A percentile compares a stretch with the other conserved stretches of the same genome.
phyloP scores from a whole-genome alignment of 1,140 invertebrate genomes.

The Drosophila hydei region DNA sequence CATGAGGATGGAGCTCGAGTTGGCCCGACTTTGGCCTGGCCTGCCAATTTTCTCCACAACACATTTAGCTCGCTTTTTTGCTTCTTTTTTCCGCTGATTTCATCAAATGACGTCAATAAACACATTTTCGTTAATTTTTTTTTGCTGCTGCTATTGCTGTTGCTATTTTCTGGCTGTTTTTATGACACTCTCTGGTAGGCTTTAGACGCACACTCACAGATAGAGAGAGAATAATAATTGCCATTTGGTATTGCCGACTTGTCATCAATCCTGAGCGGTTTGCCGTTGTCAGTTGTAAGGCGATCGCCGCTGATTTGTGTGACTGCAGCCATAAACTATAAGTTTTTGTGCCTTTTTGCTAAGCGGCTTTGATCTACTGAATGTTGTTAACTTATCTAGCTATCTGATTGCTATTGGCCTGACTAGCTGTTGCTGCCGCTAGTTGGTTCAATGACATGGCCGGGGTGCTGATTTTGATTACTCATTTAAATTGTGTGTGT shows the following conservation, averaged over 20 bases:
- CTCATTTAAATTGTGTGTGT: constrained; percentile 70
- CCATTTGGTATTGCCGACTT: constrained; percentile 70
- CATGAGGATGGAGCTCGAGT: constrained; percentile 38
- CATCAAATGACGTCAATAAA: constrained; percentile 75
- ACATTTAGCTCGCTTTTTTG: constrained; percentile 20
- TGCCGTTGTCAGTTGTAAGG: constrained; percentile 47
- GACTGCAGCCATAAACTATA: constrained; percentile 60
- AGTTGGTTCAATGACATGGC: constrained; percentile 69
- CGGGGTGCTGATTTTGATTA: constrained; percentile 75
- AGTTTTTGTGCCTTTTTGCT: constrained; percentile 61
- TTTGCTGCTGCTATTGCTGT: constrained; percentile 35
- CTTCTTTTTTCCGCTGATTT: constrained; percentile 47
- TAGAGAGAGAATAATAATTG: constrained; percentile 56
- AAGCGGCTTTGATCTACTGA: constrained; percentile 72
- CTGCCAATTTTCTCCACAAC: constrained; percentile 68
- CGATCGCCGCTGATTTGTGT: constrained; percentile 50
- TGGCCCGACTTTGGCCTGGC: constrained; percentile 14
- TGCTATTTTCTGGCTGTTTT: constrained; percentile 51
- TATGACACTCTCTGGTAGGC: constrained; percentile 59
- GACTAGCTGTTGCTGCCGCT: background rate
- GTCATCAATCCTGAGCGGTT: constrained; percentile 71
- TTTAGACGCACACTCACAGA: constrained; percentile 15
- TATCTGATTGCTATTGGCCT: constrained; percentile 1
- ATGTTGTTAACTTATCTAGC: constrained; percentile 19
- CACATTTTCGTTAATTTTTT: constrained; percentile 70